Base-by-base conservation (phyloP, 2,797 vertebrate species). In the Coracias cyanogaster region DNA sequence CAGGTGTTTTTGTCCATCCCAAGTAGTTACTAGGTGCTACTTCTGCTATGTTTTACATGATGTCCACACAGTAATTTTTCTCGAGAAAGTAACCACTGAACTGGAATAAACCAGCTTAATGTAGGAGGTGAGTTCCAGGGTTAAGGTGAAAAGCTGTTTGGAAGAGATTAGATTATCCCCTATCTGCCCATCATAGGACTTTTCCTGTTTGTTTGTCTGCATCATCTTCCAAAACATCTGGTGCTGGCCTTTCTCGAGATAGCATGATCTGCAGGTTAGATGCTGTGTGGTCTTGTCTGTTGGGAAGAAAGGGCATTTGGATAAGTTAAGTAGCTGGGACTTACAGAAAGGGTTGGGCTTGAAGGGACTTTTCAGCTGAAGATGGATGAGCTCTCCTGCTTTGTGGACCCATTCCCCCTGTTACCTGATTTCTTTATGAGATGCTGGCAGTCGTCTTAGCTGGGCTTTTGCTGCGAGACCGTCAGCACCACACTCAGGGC, bases 361-460 rank as follows among this genome's bases (percentile, higher is more conserved):
- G 71, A 69, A 76, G 67, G 91, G 82, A 95, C 37, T 70, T 90
- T 95, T 79, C 73, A 58, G 65, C 52, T 91, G 87, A 97, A 98
- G 97, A 98, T 96, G 95, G 97, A 98, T 97, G 93, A 96, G 88
- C 89, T 96, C 79, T 89, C 71, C 94, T 91, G 78, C 33, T 79
- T 83, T 29, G 31, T 78, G 93, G 95, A 90, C 82, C 95, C 25
- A 0, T 74, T 95, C 92, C 79, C 78, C 33, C 35, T 16, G 85
- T 94, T 95, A 89, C 95, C 94, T 86, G 90, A 81, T 74, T 95
- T 90, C 58, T 86, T 90, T 93, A 65, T 70, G 85, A 91, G 93
- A 46, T 88, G 70, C 69, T 87, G 94, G 96, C 83, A 95, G 80
- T 72, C 7, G 33, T 66, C 77, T 90, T 54, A 19, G 61, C 60